Evolutionary conservation across 2,113 vertebrate species (phyloP).

Genomic region (rabbit (Oryctolagus cuniculus)): DNA sequence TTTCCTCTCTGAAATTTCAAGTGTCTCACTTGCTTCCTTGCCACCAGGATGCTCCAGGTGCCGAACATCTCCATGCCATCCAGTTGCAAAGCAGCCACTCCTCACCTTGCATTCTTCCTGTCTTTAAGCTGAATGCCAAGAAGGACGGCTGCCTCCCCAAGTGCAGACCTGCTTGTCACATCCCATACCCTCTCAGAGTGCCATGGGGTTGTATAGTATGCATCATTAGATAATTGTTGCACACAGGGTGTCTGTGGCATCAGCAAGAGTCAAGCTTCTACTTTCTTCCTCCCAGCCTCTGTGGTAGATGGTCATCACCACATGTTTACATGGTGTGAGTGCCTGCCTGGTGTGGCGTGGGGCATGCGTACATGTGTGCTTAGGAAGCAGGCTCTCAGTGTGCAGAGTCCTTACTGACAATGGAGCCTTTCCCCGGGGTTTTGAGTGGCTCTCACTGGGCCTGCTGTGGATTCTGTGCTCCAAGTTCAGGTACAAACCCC

Average conservation of each 20-base stretch:
- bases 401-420: not conserved
- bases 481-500: not conserved
- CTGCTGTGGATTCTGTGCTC: not conserved
- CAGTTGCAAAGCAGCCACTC: not conserved
- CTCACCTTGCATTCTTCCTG: not conserved
- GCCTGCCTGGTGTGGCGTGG: not conserved
- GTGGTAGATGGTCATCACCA: conserved; percentile 20
- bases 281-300: conserved; percentile 27
- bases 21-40: conserved; percentile 31
- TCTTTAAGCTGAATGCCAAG: not conserved
- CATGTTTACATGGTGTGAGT: not conserved
- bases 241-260: not conserved
- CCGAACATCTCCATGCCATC: not conserved
- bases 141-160: conserved; percentile 16
- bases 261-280: conserved; percentile 9
- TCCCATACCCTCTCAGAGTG: not conserved
- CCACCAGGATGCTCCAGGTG: not conserved
- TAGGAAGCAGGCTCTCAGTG: not conserved
- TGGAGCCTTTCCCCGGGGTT: not conserved
- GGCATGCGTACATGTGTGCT: not conserved
- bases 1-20: conserved; percentile 40
- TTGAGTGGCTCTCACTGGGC: not conserved
- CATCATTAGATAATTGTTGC: conserved; percentile 18
- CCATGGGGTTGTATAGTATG: not conserved
- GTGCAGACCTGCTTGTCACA: not conserved